Evolutionary conservation across 2,113 vertebrate species (phyloP).

Genomic region (Alouatta palliata): DNA sequence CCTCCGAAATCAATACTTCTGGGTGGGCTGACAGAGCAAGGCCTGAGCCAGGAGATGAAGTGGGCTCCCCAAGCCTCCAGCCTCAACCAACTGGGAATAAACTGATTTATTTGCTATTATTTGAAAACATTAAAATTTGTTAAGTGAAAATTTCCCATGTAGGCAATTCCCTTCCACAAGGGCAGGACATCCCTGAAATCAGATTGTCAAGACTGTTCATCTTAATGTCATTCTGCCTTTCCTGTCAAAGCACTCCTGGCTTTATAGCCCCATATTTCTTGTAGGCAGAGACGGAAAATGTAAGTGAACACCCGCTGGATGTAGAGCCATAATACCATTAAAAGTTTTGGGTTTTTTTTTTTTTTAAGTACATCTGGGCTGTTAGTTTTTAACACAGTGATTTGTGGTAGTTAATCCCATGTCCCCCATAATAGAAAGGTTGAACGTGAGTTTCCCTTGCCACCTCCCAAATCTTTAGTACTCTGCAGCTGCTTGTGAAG

Average conservation of each 20-base stretch:
- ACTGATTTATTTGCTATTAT: slow-evolving; percentile 52
- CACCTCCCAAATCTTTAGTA: not conserved
- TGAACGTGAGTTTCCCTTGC: not conserved
- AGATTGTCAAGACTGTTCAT: not conserved
- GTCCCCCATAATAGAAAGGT: not conserved
- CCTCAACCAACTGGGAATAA: not conserved
- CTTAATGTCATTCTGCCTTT: slow-evolving; percentile 21
- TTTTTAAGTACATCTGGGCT: not conserved
- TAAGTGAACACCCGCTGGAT: slow-evolving; percentile 35
- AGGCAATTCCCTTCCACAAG: slow-evolving; percentile 28
- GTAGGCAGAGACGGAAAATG: slow-evolving; percentile 26
- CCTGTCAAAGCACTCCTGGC: not conserved
- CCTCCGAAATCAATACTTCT: slow-evolving; percentile 46
- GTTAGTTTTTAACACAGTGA: slow-evolving; percentile 18
- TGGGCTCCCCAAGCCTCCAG: not conserved
- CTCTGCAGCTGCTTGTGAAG: not conserved
- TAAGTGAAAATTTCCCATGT: slow-evolving; percentile 65
- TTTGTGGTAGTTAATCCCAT: not conserved
- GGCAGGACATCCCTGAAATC: slow-evolving; percentile 29
- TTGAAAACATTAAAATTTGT: slow-evolving; percentile 68
- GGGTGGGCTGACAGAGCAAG: slow-evolving; percentile 32
- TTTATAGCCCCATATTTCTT: slow-evolving; percentile 65
- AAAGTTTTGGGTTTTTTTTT: not conserved
- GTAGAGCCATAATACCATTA: not conserved
- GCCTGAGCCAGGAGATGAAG: slow-evolving; percentile 1